phyloP scores from a whole-genome alignment of 2,113 vertebrate genomes.

The Nycticryphes semicollaris region DNA sequence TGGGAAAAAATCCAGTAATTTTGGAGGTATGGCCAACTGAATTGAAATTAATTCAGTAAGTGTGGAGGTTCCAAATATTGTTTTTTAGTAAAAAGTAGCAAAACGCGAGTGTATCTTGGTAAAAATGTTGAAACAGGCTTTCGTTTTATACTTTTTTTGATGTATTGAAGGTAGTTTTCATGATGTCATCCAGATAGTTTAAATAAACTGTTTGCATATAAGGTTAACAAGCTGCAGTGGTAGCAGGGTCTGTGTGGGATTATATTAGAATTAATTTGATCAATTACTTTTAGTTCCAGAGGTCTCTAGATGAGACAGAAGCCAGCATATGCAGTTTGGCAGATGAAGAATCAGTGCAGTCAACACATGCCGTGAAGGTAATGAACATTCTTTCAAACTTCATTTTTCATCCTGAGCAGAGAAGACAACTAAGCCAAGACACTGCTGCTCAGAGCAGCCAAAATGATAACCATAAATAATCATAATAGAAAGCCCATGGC shows the following conservation, averaged over 20 bases:
- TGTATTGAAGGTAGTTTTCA: constrained; percentile 65
- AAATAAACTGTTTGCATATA: constrained; percentile 75
- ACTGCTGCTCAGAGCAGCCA: constrained; percentile 63
- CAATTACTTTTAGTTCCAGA: constrained; percentile 78
- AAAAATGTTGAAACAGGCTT: constrained; percentile 50
- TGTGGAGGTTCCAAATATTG: neutral
- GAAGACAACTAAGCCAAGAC: constrained; percentile 72
- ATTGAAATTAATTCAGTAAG: constrained; percentile 8
- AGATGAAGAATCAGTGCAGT: constrained; percentile 81
- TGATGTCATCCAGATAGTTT: constrained; percentile 75
- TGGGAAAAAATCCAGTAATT: neutral
- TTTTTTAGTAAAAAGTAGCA: neutral
- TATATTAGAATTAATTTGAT: constrained; percentile 79
- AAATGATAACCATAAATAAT: constrained; percentile 73
- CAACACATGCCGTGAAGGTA: constrained; percentile 77
- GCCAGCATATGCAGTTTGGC: constrained; percentile 77
- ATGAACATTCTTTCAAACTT: constrained; percentile 83
- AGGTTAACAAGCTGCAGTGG: constrained; percentile 75
- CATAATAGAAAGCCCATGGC: constrained; percentile 19
- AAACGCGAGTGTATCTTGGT: neutral
- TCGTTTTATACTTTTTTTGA: constrained; percentile 57
- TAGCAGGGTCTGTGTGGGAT: constrained; percentile 67
- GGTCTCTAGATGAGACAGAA: constrained; percentile 81
- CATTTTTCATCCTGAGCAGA: constrained; percentile 79
- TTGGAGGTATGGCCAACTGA: neutral